Conservation (phyloP, 2,888 invertebrate genomes). For the Notocelia uddmanniana region DNA sequence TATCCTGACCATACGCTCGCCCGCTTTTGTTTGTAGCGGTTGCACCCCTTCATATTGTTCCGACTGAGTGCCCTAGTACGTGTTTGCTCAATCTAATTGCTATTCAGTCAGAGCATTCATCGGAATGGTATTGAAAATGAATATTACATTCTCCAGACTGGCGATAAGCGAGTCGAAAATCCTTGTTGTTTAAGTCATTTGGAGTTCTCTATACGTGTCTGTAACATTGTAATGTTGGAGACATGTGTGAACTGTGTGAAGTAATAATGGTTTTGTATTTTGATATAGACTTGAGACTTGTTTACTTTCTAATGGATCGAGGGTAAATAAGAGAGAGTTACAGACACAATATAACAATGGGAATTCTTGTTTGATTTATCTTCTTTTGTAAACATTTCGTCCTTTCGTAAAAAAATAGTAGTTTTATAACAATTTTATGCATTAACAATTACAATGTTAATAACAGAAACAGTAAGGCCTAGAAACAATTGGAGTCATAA, state of each 20-base stretch:
- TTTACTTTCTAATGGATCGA: too few relatives aligned
- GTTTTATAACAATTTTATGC: too few relatives aligned
- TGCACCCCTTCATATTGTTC: slow-evolving; percentile 81
- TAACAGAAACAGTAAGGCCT: too few relatives aligned
- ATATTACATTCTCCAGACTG: slow-evolving; percentile 44
- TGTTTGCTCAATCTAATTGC: slow-evolving; percentile 84
- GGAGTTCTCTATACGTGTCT: background rate
- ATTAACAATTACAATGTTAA: too few relatives aligned
- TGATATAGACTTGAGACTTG: background rate
- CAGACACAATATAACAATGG: too few relatives aligned
- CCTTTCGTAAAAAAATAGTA: too few relatives aligned
- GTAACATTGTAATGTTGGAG: background rate
- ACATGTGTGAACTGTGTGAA: background rate
- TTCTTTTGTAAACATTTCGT: too few relatives aligned
- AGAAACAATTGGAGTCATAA: too few relatives aligned
- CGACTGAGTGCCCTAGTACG: slow-evolving; percentile 72
- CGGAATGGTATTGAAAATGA: slow-evolving; percentile 57
- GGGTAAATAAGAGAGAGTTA: too few relatives aligned
- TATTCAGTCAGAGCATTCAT: slow-evolving; percentile 79
- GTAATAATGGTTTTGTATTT: background rate
- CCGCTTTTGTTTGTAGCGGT: slow-evolving; percentile 72
- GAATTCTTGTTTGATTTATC: too few relatives aligned
- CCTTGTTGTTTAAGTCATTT: slow-evolving; percentile 22
- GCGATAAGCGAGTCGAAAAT: slow-evolving; percentile 34
- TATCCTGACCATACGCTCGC: slow-evolving; percentile 52